Evolutionary conservation across 1,140 invertebrate species (phyloP), one percentile per base, ranked within the genome.

Genomic region (Drosophila nannoptera): DNA sequence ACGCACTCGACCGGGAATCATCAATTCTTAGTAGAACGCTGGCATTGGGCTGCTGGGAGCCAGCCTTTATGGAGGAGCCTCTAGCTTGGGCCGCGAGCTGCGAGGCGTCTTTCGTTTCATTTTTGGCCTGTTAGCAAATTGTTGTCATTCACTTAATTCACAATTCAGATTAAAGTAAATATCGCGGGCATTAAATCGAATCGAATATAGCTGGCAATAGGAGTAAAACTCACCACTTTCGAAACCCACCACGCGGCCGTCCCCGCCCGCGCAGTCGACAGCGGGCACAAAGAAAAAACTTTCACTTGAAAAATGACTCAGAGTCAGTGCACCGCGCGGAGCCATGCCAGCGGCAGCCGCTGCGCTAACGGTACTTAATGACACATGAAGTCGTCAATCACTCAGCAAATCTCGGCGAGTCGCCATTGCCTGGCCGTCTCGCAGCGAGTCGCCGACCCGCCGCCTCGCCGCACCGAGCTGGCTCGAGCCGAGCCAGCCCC

Each of bases 331-430:
- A 40, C 31, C 33, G n/a, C 68, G 43, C 29, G 35, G 42, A 56
- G 16, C 45, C 43, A 67, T 49, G 59, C 60, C 61, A 59, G 46
- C 36, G 48, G 32, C 62, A 62, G 66, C 53, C 42, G 48, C 68
- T 72, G 22, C 3, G 77, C 74, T 81, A 86, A 87, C 81, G 82
- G 82, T 81, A 77, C 81, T 87, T 87, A 86, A 86, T 86, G 81
- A 87, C 82, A 86, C 81, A 86, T 81, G 66, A 86, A 86, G 82
- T 86, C 81, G 81, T 86, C 81, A 86, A 86, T 86, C 81, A 86
- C 81, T 81, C 77, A 69, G 77, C 63, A 87, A 86, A 86, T 86
- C 81, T 87, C 81, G 64, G 86, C 81, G 73, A 80, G 80, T 83
- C 81, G 80, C 80, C 80, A 42, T 49, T 60, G 49, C 61, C 64